Conservation (phyloP, 2,797 vertebrate species). For the Orientallactaga sibirica region DNA sequence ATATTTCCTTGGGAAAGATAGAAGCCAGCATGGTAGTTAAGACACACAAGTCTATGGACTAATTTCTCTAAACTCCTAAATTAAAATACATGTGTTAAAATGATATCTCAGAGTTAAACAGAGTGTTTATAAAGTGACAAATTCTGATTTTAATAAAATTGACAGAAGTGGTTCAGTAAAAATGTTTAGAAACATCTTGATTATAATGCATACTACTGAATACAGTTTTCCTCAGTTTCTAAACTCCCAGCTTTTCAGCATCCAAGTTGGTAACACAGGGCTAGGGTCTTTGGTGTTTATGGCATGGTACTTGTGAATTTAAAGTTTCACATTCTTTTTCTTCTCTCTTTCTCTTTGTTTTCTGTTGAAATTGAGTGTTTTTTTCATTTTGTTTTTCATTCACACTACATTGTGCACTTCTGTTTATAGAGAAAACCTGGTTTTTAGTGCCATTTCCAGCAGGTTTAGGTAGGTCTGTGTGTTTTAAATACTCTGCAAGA, state of each 20-base stretch:
- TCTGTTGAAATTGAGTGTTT: background rate
- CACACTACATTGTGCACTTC: background rate
- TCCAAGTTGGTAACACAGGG: too few species aligned
- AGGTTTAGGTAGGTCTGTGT: background rate
- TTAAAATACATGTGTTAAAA: background rate
- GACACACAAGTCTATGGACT: background rate
- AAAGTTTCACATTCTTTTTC: background rate
- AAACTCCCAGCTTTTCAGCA: background rate
- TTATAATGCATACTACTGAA: background rate
- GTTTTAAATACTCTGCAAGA: background rate
- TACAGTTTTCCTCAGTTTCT: background rate
- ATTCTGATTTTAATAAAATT: background rate
- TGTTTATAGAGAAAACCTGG: background rate
- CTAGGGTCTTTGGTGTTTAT: background rate
- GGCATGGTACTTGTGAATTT: too few species aligned
- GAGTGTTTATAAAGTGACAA: background rate
- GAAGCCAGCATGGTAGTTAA: background rate
- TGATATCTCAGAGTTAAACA: background rate
- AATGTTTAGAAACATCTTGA: background rate
- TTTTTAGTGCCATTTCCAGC: slow-evolving; percentile 30
- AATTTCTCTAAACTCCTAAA: too few species aligned
- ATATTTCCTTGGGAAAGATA: background rate
- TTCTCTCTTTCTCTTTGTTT: background rate
- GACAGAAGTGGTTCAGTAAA: background rate
- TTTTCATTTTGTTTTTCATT: slow-evolving; percentile 9